Base-by-base conservation (phyloP, 2,888 invertebrate species). In the Fragum sueziense region DNA sequence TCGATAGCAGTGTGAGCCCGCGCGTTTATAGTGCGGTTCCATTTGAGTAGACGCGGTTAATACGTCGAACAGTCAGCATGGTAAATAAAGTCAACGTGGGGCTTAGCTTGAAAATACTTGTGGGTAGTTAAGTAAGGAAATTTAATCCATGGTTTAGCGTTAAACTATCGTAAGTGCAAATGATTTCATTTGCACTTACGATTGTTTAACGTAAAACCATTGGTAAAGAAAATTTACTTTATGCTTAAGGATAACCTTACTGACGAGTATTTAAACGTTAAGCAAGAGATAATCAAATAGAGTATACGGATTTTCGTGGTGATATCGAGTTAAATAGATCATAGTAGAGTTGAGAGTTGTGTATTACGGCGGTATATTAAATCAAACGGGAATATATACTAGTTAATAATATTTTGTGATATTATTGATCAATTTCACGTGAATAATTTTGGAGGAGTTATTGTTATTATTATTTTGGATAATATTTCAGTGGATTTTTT, bases 1-100 rank as follows among this genome's bases (percentile, higher is more conserved):
- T 62, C 62, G 34, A 62, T 62, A 62, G 33, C 62, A 34, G 14
- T 33, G 34, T 34, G 62, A 29, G 14, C 20, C 33, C 34, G 34
- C 62, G 62, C 62, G 62, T 29, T 62, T 62, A 34, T 62, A 62
- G 22, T 33, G 29, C 29, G 62, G 62, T 62, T 62, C 62, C 62
- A 33, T 62, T 62, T 62, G 62, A 62, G 62, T 62, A 62, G 29
- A 34, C 62, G 62, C 62, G 33, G 62, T 34, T 11, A 62, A 29
- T 29, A 33, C 20, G 62, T 29, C 20, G 31, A 25, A 20, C 17
- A 62, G 62, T 62, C 29, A 62, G 29, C 31, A 62, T 62, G 62
- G 25, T 62, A 29, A n/a, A n/a, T n/a, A n/a, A 62, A 62, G 62
- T 62, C 62, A 62, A 33, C n/a, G 2, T n/a, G 31, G 29, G 33